phyloP scores from a whole-genome alignment of 1,140 invertebrate genomes.

The Trichonephila clavata region DNA sequence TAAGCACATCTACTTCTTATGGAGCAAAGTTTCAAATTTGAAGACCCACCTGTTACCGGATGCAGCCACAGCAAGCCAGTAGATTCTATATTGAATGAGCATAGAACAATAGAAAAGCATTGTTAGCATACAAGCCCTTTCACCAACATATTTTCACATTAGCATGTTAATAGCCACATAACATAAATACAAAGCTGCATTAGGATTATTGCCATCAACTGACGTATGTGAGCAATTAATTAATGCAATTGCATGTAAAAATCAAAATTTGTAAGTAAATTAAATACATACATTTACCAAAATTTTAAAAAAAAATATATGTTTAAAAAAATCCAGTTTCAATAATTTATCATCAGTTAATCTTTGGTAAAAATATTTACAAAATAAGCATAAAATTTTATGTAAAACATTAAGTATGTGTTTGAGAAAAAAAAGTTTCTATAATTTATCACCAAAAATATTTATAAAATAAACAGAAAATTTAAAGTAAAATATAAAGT shows the following conservation, averaged over 20 bases:
- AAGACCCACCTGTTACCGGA: slow-evolving; percentile 71
- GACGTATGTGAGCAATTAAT: neutral
- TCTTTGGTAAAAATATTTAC: too few species aligned
- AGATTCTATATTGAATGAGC: slow-evolving; percentile 56
- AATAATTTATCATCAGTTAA: too few species aligned
- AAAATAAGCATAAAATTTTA: too few species aligned
- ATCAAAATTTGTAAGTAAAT: neutral
- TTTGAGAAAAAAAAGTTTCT: too few species aligned
- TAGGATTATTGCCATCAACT: slow-evolving; percentile 8
- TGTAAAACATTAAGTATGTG: too few species aligned
- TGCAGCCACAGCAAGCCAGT: slow-evolving; percentile 73
- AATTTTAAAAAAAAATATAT: too few species aligned
- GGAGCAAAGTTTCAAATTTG: neutral
- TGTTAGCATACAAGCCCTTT: slow-evolving; percentile 72
- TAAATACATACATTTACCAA: neutral
- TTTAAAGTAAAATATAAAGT: too few species aligned
- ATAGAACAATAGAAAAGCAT: slow-evolving; percentile 73
- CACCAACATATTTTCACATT: slow-evolving; percentile 56
- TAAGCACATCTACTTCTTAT: neutral
- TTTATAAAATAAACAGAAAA: too few species aligned
- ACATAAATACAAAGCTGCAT: slow-evolving; percentile 54
- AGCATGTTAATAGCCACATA: slow-evolving; percentile 71
- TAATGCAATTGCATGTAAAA: neutral
- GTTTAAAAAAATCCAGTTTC: too few species aligned
- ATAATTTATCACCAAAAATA: too few species aligned